Conservation (phyloP, 2,888 invertebrate genomes). For the Cylloceria caligata region DNA sequence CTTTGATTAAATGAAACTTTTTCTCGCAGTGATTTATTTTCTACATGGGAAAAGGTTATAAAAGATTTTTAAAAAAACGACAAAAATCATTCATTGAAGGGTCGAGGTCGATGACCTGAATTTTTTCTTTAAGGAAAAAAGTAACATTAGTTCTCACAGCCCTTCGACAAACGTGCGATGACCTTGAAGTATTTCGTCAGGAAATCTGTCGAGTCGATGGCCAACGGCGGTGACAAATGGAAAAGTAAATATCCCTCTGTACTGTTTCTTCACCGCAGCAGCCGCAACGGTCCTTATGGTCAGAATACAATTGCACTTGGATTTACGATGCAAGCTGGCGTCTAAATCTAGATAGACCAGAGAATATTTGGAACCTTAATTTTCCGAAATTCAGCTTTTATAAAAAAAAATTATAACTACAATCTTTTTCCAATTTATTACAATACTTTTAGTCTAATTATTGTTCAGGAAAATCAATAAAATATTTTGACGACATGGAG, state of each 20-base stretch:
- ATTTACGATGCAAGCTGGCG: conserved; percentile 57
- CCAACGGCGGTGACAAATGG: conserved; percentile 51
- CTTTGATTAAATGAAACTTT: too few relatives aligned
- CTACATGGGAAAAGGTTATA: too few relatives aligned
- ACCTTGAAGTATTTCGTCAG: conserved; percentile 48
- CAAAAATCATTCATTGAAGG: background rate
- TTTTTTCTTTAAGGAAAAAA: background rate
- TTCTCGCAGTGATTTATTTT: too few relatives aligned
- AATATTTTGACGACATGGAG: background rate
- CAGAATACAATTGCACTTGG: conserved; percentile 51
- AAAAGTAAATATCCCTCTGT: conserved; percentile 26
- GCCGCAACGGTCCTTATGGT: conserved; percentile 59
- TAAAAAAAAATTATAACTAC: background rate
- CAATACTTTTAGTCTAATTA: background rate
- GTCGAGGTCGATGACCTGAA: background rate
- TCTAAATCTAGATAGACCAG: background rate
- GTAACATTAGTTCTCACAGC: background rate
- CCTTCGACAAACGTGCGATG: background rate
- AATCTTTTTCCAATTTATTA: background rate
- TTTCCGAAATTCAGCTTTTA: background rate
- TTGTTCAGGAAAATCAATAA: background rate
- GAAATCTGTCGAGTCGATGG: conserved; percentile 20
- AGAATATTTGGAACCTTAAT: background rate
- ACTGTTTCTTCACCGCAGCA: conserved; percentile 50
- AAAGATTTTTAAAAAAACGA: too few relatives aligned